Percentiles rank a stretch among this genome's conserved stretches.
These are phyloP conservation scores for Cotesia typhae DNA, from an alignment of 1,140 invertebrate species.

Conservation along the genomic window DNA sequence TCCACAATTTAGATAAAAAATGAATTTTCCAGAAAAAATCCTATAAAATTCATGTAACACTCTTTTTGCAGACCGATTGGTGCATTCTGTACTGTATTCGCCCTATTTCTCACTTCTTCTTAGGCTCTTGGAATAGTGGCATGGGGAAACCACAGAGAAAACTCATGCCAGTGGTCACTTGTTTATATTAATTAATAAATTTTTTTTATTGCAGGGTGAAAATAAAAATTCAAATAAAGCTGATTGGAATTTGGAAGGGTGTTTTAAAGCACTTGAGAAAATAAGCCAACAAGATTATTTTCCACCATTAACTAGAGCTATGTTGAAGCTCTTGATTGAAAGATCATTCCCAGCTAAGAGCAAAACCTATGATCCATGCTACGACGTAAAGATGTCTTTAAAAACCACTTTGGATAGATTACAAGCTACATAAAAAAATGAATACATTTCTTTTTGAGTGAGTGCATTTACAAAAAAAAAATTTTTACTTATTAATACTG, in stretches of 20 bases:
- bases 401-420: slow-evolving; percentile 47
- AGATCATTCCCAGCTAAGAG: slow-evolving; percentile 57
- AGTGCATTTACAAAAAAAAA: too few species aligned
- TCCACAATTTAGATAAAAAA: too few species aligned
- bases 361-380: slow-evolving; percentile 54
- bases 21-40: too few species aligned
- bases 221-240: slow-evolving; percentile 66
- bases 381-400: slow-evolving; percentile 56
- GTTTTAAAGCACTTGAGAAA: slow-evolving; percentile 69
- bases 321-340: slow-evolving; percentile 68
- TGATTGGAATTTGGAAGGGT: slow-evolving; percentile 70
- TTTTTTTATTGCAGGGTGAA: slow-evolving; percentile 64
- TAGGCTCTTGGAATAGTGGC: too few species aligned
- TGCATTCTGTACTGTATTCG: too few species aligned
- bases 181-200: slow-evolving; percentile 34
- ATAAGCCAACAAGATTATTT: slow-evolving; percentile 66
- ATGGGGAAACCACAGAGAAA: too few species aligned
- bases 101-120: too few species aligned
- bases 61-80: too few species aligned
- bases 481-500: not conserved
- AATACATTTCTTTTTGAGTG: not conserved
- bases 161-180: not conserved
- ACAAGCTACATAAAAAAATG: slow-evolving; percentile 46
- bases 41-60: too few species aligned
- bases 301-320: slow-evolving; percentile 65